Base-by-base conservation (phyloP, 2,888 invertebrate species). In the Loripinus fragilis region DNA sequence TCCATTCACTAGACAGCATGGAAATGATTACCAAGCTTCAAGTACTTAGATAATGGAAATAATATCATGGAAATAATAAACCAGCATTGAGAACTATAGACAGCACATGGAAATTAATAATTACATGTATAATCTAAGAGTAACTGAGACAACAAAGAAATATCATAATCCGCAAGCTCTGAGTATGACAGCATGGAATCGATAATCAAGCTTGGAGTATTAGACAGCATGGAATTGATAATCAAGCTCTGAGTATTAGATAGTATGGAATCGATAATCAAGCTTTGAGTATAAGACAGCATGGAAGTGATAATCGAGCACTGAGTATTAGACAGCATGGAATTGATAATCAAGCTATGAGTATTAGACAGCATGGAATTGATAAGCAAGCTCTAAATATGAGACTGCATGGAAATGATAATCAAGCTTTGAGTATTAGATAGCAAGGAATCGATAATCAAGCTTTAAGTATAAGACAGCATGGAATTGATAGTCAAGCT, bases 401-500 rank as follows among this genome's bases (percentile, higher is more conserved):
- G n/a, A n/a, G n/a, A n/a, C n/a, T 15, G 42, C 67, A 67, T 42
- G 42, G 65, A n/a, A 25, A 15, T 30, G 69, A 45, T 30, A 45
- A 38, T 50, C 69, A 77, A 78, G 70, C 83, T 84, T 67, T 97
- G 98, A 98, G 98, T 98, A 98, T 15, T 41, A 41, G 8, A 7
- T 15, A 41, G 42, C 67, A 67, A n/a, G 42, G 65, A n/a, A 25
- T 3, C 20, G 69, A 45, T 30, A 45, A 38, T 50, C 69, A 77
- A 78, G 70, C 83, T 84, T 67, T 97, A n/a, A 20, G 7, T n/a
- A 52, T 52, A 52, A 7, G 12, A 52, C 52, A 52, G 52, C 52
- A 52, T 52, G 52, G 25, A 52, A 52, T 52, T 25, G 25, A 23
- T 25, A 23, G 5, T n/a, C 25, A 17, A 23, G 1, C n/a, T n/a